A percentile compares a stretch with the other conserved stretches of the same genome.
These are phyloP conservation scores for Pseudococcus longispinus DNA, from an alignment of 2,888 invertebrate species.

Conservation along the genomic window DNA sequence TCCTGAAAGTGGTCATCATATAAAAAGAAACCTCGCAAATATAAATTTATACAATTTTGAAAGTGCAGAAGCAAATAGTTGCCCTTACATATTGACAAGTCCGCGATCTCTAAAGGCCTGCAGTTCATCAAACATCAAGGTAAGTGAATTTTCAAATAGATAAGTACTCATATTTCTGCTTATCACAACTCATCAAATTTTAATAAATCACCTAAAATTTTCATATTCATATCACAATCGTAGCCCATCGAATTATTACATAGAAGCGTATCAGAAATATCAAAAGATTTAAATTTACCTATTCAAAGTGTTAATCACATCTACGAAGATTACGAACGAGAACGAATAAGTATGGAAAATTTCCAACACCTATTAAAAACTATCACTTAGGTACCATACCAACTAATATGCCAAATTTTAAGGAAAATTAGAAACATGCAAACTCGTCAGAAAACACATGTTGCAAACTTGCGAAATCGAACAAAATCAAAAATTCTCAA, in stretches of 20 bases:
- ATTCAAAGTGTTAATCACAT: constrained; percentile 58
- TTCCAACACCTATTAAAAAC: not conserved
- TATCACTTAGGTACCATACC: not conserved
- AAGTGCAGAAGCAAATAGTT: constrained; percentile 63
- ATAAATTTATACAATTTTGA: constrained; percentile 65
- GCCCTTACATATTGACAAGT: constrained; percentile 67
- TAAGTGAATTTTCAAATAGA: constrained; percentile 61
- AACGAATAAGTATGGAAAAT: constrained; percentile 59
- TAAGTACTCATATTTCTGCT: not conserved
- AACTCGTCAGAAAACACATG: constrained; percentile 48
- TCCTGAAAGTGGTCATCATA: not conserved
- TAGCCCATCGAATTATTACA: constrained; percentile 63
- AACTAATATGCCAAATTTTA: not conserved
- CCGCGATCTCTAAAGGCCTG: constrained; percentile 67
- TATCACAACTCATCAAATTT: not conserved
- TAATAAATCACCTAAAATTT: not conserved
- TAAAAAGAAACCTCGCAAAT: not conserved
- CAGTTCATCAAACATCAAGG: constrained; percentile 65
- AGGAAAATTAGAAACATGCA: constrained; percentile 54
- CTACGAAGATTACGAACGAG: constrained; percentile 59
- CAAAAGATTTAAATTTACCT: constrained; percentile 61
- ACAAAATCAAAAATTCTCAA: not conserved
- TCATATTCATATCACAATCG: not conserved
- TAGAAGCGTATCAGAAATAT: constrained; percentile 62
- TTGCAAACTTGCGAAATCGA: constrained; percentile 40